These are phyloP conservation scores for Barnardius zonarius DNA, from an alignment of 2,113 vertebrate genomes.

Conservation along the genomic window DNA sequence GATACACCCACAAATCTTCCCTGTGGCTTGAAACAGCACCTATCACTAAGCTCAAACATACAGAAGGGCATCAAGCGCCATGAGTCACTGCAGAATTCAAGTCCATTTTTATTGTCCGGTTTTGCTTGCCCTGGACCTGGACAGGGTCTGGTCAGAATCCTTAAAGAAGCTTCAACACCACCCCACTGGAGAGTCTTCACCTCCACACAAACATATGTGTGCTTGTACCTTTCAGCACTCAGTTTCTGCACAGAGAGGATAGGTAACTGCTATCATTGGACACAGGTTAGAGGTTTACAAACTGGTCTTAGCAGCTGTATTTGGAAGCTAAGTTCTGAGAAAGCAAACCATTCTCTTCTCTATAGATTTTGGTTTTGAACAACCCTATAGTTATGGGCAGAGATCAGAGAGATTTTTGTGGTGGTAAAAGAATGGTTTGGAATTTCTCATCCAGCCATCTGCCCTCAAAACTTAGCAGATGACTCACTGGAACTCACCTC, in stretches of 20 bases:
- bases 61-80: background rate
- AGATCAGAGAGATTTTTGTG: background rate
- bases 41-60: background rate
- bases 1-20: background rate
- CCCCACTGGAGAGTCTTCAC: background rate
- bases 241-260: background rate
- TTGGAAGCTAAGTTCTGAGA: background rate
- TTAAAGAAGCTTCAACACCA: background rate
- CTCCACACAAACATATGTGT: background rate
- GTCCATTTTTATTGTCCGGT: background rate
- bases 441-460: background rate
- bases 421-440: background rate
- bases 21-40: background rate
- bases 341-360: background rate
- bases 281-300: background rate
- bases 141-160: background rate
- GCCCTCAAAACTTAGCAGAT: background rate
- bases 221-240: background rate
- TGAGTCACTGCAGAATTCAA: background rate
- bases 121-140: background rate
- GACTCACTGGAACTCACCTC: slow-evolving; percentile 11
- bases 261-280: background rate
- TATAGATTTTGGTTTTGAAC: background rate
- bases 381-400: background rate
- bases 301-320: background rate